phyloP scores from a whole-genome alignment of 1,140 invertebrate species.

The Nylanderia fulva region DNA sequence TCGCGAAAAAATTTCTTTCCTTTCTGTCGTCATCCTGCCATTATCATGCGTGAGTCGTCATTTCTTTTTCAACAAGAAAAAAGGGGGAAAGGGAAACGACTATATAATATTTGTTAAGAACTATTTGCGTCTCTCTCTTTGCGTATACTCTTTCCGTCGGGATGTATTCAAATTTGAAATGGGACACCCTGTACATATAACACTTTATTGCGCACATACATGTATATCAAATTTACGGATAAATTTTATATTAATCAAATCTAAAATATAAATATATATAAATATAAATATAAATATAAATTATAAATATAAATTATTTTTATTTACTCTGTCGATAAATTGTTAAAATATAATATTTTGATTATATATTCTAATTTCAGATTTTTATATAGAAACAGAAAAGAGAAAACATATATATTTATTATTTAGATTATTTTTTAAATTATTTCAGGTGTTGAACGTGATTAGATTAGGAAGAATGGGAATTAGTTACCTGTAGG shows the following conservation, averaged over 20 bases:
- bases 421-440: no score
- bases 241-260: neutral
- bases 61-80: neutral
- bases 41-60: neutral
- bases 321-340: neutral
- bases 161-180: constrained; percentile 79
- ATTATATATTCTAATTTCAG: neutral
- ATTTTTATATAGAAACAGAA: neutral
- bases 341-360: neutral
- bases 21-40: neutral
- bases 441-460: no score
- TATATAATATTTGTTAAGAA: constrained; percentile 67
- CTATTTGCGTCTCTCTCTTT: constrained; percentile 55
- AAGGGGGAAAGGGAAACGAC: neutral
- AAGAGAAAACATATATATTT: no score
- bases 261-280: no score
- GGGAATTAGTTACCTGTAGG: no score
- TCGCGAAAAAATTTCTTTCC: neutral
- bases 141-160: constrained; percentile 26
- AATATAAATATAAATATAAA: no score
- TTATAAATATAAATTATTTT: constrained; percentile 1
- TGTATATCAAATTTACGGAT: neutral
- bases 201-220: neutral
- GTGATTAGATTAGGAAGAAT: no score
- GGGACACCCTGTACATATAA: constrained; percentile 73